Base-by-base conservation (phyloP, 2,113 vertebrate genomes). In the Anseranas semipalmata region DNA sequence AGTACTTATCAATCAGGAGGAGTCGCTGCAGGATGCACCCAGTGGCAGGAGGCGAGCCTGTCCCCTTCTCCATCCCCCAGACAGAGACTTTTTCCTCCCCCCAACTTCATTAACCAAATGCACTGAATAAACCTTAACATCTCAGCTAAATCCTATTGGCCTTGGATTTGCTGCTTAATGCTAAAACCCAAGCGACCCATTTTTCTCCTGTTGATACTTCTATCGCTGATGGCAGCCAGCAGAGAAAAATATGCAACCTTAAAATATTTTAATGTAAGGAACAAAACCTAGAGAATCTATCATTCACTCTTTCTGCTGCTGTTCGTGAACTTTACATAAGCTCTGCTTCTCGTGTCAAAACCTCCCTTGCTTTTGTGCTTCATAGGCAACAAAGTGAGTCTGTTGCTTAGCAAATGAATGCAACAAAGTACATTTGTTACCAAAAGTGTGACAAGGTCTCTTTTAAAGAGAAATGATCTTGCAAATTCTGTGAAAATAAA, bases 111-210 rank as follows among this genome's bases (percentile, higher is more conserved):
- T 98, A 98, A 98, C 96, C 98, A 98, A 98, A 98, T 98, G 98
- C 97, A 98, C 97, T 96, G 97, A 98, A 98, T 97, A 98, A 98
- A 98, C 98, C 98, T 97, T 97, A 97, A 97, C 98, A 98, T 98
- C 98, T 97, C 97, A 91, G 96, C 97, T 98, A 99, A 99, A 99
- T 99, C 98, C 98, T 98, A 98, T 98, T 98, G 98, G 97, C 97
- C 85, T 89, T 90, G 99, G 98, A 99, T 99, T 99, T 99, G 97
- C 98, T 98, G 95, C 98, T 98, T 98, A 99, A 99, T 97, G 97
- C 98, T 99, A 99, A 99, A 98, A 99, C 97, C 97, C 95, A 94
- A 96, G 94, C 92, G 97, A 97, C 97, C 97, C 93, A 98, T 97
- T 97, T 98, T 98, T 92, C 96, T 95, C 95, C 90, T 96, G 97